Evolutionary conservation across 2,113 vertebrate genomes (phyloP), one percentile per base, ranked within the genome.

Genomic region (Gallinago media): DNA sequence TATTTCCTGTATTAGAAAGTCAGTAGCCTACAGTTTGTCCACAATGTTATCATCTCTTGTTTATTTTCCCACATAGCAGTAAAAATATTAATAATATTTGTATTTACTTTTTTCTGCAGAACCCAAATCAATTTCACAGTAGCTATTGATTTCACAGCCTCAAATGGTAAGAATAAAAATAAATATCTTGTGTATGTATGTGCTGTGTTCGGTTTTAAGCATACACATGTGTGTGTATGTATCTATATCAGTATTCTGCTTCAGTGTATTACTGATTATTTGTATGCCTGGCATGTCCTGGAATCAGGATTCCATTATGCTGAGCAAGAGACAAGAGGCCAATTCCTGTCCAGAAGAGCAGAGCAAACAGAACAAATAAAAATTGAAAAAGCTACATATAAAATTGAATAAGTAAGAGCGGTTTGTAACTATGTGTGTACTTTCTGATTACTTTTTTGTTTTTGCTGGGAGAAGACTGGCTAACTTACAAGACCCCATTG

Each of bases 91-190:
- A 72, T 96, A 75, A 92, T 7, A 70, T 47, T 88, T 73, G 54
- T 82, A 34, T 98, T 94, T 98, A 40, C 97, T 98, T 98, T 98
- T 85, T 98, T 96, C 97, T 97, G 38, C 97, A 99, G 99, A 97
- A 99, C 99, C 2, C 99, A 99, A 98, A 99, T 99, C 97, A 99
- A 99, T 98, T 99, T 99, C 98, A 99, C 99, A 21, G 99, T 99
- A 67, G 99, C 99, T 92, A 99, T 99, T 97, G 99, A 99, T 98
- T 99, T 99, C 98, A 99, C 99, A 87, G 99, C 99, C 91, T 99
- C 99, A 75, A 99, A 99, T 72, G 99, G 99, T 99, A 97, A 99
- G 99, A 98, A 89, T 49, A 85, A 63, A 90, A 54, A 42, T 12
- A 49, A 65, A 59, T 16, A 27, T 18, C 6, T 76, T 34, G 26